Conservation (phyloP, 2,888 invertebrate species). For the Oscheius sp. region DNA sequence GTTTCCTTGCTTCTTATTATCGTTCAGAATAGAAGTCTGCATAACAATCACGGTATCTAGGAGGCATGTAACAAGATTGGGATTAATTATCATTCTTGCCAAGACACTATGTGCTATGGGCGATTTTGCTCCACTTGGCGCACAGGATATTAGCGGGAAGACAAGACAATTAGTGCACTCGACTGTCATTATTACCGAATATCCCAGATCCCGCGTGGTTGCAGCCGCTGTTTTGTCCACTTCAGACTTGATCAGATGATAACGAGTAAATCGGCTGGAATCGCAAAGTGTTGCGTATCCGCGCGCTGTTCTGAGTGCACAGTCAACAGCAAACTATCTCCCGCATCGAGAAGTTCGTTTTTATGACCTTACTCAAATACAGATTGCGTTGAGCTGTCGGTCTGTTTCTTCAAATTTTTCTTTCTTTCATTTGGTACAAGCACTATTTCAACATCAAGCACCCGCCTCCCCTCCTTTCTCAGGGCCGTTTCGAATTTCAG, state of each 20-base stretch:
- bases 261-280: conserved; percentile 19
- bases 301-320: conserved; percentile 31
- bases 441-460: background rate
- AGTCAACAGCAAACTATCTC: conserved; percentile 36
- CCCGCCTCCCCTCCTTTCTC: conserved; percentile 14
- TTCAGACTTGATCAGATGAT: conserved; percentile 7
- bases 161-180: conserved; percentile 22
- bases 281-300: conserved; percentile 31
- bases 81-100: background rate
- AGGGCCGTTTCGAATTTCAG: conserved; percentile 18
- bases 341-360: conserved; percentile 33
- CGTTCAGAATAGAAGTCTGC: no score
- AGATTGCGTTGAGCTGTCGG: conserved; percentile 19
- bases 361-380: conserved; percentile 31
- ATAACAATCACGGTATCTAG: no score
- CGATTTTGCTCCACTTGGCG: conserved; percentile 12
- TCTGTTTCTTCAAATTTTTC: background rate
- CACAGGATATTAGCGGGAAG: conserved; percentile 21
- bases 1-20: no score
- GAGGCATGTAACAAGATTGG: background rate
- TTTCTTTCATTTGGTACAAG: background rate
- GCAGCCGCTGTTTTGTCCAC: background rate
- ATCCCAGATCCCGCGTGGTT: background rate
- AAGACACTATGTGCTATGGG: background rate
- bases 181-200: conserved; percentile 31